Conservation (phyloP, 2,113 vertebrate genomes). For the Hippoglossus stenolepis region DNA sequence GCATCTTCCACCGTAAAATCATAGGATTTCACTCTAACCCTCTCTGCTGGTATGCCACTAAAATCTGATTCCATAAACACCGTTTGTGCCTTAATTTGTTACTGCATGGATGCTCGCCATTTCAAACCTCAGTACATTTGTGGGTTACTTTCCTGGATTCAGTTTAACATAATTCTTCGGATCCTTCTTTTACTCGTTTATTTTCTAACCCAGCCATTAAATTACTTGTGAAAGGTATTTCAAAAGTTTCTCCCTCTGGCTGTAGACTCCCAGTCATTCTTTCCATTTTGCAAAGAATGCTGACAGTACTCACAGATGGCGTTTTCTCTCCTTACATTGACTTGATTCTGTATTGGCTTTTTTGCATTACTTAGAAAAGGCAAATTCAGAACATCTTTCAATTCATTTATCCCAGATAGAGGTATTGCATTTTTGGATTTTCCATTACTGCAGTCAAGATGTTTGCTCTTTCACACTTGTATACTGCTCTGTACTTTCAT, state of each 20-base stretch:
- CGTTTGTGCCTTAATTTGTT: not conserved
- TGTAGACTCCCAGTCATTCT: not conserved
- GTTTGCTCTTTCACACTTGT: too few relatives aligned
- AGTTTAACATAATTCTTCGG: conserved; percentile 4
- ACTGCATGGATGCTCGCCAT: not conserved
- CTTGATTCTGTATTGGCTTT: not conserved
- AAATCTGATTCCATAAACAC: not conserved
- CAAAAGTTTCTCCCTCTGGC: not conserved
- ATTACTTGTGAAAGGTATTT: not conserved
- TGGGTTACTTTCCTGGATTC: not conserved
- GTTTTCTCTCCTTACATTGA: not conserved
- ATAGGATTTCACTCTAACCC: not conserved
- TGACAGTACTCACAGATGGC: not conserved
- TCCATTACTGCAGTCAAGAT: too few relatives aligned
- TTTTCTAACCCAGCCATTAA: conserved; percentile 2
- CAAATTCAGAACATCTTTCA: not conserved
- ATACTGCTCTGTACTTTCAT: too few relatives aligned
- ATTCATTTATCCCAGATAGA: not conserved
- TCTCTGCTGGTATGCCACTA: not conserved
- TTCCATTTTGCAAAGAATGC: not conserved
- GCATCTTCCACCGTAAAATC: not conserved
- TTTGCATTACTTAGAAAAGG: not conserved
- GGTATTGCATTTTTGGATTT: not conserved
- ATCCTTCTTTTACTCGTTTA: not conserved
- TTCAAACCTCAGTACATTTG: not conserved